Conservation (phyloP, 2,113 vertebrate genomes). For the Microtus oregoni region DNA sequence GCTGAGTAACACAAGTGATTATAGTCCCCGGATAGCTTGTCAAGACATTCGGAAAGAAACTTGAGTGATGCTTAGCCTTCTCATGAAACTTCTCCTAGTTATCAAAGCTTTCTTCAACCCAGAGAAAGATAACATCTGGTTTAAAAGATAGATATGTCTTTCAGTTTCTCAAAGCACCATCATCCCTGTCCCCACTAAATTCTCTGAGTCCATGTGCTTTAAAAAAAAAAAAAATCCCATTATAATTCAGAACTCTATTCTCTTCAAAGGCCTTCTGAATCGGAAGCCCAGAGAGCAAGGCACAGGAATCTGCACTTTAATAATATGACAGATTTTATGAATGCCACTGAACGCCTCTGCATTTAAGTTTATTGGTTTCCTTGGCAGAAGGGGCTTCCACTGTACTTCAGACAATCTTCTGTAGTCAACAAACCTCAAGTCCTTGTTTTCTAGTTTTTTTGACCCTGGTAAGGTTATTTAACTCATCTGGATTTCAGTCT, state of each 20-base stretch:
- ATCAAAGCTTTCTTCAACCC: constrained; percentile 19
- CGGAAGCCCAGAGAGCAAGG: background rate
- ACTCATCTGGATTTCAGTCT: background rate
- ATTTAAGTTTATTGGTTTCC: background rate
- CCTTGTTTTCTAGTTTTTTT: background rate
- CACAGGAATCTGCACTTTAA: background rate
- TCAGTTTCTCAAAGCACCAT: background rate
- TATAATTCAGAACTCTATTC: background rate
- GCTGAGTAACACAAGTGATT: background rate
- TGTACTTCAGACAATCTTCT: background rate
- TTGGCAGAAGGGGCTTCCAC: background rate
- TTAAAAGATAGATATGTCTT: background rate
- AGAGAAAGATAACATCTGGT: background rate
- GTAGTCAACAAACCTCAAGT: background rate
- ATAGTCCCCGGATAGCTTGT: background rate
- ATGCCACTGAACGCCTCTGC: background rate
- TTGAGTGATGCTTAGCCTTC: constrained; percentile 2
- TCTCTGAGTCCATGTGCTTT: background rate
- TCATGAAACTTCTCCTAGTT: background rate
- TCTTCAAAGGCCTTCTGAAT: constrained; percentile 5
- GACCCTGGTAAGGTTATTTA: background rate
- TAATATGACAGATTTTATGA: background rate
- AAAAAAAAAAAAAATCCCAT: background rate
- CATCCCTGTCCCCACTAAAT: background rate
- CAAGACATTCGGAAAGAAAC: background rate